Evolutionary conservation across 2,888 invertebrate genomes (phyloP), one percentile per base, ranked within the genome.

Genomic region (Timandra comae): DNA sequence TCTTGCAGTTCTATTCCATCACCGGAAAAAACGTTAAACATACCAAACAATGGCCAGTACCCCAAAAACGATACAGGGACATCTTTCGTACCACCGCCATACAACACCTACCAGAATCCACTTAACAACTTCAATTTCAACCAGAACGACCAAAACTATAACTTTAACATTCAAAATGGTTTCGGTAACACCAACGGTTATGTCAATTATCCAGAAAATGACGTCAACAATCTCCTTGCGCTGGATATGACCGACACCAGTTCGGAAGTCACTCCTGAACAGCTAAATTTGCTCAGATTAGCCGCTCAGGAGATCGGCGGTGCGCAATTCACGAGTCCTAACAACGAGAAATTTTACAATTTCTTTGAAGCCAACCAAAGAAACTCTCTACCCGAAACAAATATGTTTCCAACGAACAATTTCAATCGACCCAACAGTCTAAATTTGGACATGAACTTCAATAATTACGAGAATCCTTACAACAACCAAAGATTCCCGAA

Each of bases 271-370:
- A 72, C 81, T 0, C 80, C 79, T 2, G 86, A 82, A 56, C 85
- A 86, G 44, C 52, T 86, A 0, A 86, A 86, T 45, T 49, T 86
- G 26, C 62, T 86, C 35, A 68, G 85, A 49, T 56, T 86, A 10
- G 86, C 86, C n/a, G 84, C 86, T 2, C 86, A 86, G 57, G 81
- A 86, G 49, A 82, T 86, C 1, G 81, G 85, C 2, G 84, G 84
- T 2, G 84, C 85, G 2, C 85, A 85, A 41, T 84, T 84, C 57
- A 51, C 74, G 20, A 75, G 60, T 35, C 76, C 76, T 1, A 79
- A 63, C 34, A 71, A 84, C 38, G 74, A 76, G 22, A 80, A 78
- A 59, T 76, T 56, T 50, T 82, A 76, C 52, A 80, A 81, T 49
- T 84, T 76, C 65, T 84, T 75, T 53, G 84, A 84, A 52, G 73